Percentiles rank a stretch among this genome's conserved stretches.
Conservation (phyloP, 2,797 vertebrate genomes). For the Squalus acanthias region DNA sequence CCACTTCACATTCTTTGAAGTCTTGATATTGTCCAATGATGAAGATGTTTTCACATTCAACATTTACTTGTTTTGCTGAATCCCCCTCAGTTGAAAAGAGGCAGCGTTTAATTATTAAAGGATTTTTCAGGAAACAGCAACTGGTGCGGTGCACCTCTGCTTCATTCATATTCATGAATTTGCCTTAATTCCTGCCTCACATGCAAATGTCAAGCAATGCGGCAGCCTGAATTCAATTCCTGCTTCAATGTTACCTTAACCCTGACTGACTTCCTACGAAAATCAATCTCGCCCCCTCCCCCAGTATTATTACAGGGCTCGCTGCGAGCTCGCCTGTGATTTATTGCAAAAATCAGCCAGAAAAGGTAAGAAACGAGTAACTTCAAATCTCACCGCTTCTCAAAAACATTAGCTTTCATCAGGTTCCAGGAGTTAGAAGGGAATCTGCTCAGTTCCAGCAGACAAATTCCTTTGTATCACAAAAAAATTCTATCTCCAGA, state of each 20-base stretch:
- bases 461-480: not conserved
- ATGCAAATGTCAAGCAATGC: conserved; percentile 18
- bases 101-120: conserved; percentile 26
- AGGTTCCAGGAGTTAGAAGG: not conserved
- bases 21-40: conserved; percentile 20
- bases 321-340: not conserved
- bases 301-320: not conserved
- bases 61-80: conserved; percentile 17
- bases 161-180: conserved; percentile 32
- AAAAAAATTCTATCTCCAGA: not conserved
- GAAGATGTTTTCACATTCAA: conserved; percentile 20
- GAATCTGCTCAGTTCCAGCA: not conserved
- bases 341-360: not conserved
- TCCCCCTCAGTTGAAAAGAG: not conserved
- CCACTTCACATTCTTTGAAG: not conserved
- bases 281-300: not conserved
- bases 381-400: not conserved
- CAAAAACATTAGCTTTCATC: not conserved
- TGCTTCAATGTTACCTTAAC: conserved; percentile 30
- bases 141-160: not conserved
- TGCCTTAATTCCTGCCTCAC: conserved; percentile 30
- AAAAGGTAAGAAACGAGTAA: not conserved
- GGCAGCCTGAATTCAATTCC: conserved; percentile 8
- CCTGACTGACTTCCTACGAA: not conserved
- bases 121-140: not conserved